Conservation (phyloP, 2,113 vertebrate genomes). For the Vicugna pacos region DNA sequence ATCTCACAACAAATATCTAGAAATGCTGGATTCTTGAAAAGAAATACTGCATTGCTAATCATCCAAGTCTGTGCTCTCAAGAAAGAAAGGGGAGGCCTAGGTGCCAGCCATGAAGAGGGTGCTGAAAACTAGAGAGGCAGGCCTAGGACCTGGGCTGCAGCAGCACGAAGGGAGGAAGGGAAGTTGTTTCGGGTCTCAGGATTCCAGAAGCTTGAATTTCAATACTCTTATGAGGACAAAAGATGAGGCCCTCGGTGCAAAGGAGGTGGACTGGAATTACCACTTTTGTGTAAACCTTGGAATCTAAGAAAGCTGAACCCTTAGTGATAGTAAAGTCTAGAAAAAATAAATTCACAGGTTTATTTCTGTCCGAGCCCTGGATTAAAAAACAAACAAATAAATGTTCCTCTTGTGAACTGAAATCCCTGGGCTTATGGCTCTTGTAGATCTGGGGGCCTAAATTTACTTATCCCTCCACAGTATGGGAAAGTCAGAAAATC, state of each 20-base stretch:
- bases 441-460: neutral
- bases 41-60: neutral
- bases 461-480: neutral
- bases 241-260: neutral
- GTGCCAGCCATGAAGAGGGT: neutral
- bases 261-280: neutral
- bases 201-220: neutral
- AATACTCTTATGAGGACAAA: neutral
- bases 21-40: neutral
- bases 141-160: accelerated
- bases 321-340: neutral
- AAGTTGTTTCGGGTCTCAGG: neutral
- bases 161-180: neutral
- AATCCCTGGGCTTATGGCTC: neutral
- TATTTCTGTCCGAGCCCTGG: neutral
- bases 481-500: neutral
- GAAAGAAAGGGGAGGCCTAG: neutral
- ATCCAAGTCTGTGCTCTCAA: neutral
- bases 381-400: neutral
- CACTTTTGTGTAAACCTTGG: neutral
- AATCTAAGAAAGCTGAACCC: neutral
- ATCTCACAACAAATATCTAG: neutral
- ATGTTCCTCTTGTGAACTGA: neutral
- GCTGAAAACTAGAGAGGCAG: neutral
- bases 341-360: neutral